Base-by-base conservation (phyloP, 2,797 vertebrate genomes). In the Odontamblyopus rebecca region DNA sequence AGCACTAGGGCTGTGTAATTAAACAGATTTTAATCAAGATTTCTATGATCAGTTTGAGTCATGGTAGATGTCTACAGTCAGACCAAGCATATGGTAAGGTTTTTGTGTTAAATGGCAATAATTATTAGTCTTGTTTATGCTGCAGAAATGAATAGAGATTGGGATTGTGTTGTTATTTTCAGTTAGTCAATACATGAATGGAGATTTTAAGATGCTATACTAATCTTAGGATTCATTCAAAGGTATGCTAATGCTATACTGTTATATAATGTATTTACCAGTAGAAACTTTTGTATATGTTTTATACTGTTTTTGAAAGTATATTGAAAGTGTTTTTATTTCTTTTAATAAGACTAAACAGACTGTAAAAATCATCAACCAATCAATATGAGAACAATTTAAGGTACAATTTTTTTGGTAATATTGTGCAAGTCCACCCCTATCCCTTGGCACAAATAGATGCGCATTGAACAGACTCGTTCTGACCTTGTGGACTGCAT, bases 401-500 rank as follows among this genome's bases (percentile, higher is more conserved):
- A 23, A 23, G 23, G 23, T 23, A 23, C 23, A 23, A 23, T 44
- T 44, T 4, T 44, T 44, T 2, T 13, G 11, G 41, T 44, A 44
- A 44, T 44, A 44, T 44, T 48, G 44, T 15, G 13, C 13, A 48
- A 44, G 41, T 44, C 41, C 41, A 44, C 3, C 41, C 41, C 41
- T 13, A 15, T 12, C 3, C 15, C 13, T 44, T 44, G 2, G 41
- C 44, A 15, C 13, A 48, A 48, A 48, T 15, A 16, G 13, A 48
- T 48, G 12, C 1, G 13, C 15, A 48, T 1, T 48, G 44, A 48
- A 48, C 1, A 86, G 27, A 70, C 76, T 79, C 66, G 53, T 27
- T 48, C 78, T 68, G 26, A 91, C 88, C 88, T 90, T 73, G 86
- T 90, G 35, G 88, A 90, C 85, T 99, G 97, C 96, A 99, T 98